Conservation (phyloP, 2,888 invertebrate species). For the Platypus cylindrus region DNA sequence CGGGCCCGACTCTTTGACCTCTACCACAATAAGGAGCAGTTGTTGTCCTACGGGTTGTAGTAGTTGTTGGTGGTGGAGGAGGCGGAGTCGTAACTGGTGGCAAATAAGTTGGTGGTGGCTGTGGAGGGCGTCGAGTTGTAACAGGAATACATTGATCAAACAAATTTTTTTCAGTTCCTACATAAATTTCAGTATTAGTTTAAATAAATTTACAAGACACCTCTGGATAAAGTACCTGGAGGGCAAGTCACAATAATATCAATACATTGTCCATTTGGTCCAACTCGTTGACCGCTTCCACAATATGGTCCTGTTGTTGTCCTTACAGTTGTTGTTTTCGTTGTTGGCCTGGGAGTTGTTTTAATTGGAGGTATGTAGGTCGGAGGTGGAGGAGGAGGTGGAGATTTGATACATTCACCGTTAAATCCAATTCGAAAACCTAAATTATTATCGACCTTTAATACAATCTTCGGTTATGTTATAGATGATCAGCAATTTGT, state of each 20-base stretch:
- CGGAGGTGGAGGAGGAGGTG: too few species aligned
- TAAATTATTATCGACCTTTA: too few species aligned
- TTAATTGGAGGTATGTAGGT: too few species aligned
- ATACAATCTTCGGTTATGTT: too few species aligned
- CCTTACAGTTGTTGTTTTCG: neutral
- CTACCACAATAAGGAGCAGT: neutral
- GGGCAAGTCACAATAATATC: conserved; percentile 5
- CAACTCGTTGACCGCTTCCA: conserved; percentile 8
- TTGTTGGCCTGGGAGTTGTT: neutral
- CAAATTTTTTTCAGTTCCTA: too few species aligned
- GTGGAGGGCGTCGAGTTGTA: neutral
- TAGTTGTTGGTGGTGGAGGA: neutral
- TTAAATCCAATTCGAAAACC: neutral
- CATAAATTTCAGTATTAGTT: neutral
- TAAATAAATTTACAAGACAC: neutral
- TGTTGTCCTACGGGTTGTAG: conserved; percentile 1
- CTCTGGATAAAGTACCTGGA: conserved; percentile 2
- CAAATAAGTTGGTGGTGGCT: too few species aligned
- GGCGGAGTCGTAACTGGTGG: too few species aligned
- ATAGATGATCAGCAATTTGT: too few species aligned
- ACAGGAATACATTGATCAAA: conserved; percentile 1
- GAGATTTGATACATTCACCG: conserved; percentile 1
- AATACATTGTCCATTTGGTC: conserved; percentile 13
- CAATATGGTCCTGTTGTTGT: conserved; percentile 11
- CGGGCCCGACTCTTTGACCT: neutral